A percentile compares a stretch with the other conserved stretches of the same genome.
These are phyloP conservation scores for Tetragonula clypearis DNA, from an alignment of 1,140 invertebrate species.

Conservation along the genomic window DNA sequence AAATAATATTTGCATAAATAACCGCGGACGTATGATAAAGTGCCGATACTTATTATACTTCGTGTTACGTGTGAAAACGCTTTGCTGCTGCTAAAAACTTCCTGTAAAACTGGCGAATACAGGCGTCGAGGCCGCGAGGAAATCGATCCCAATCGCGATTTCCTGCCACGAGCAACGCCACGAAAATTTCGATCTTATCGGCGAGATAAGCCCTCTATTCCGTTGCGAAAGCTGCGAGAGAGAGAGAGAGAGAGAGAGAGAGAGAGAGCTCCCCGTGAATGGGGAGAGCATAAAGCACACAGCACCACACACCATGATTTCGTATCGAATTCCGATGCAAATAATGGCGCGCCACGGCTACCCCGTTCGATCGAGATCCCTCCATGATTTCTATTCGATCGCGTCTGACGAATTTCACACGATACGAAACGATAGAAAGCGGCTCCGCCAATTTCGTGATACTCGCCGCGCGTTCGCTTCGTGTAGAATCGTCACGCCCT, in stretches of 20 bases:
- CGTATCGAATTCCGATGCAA: constrained; percentile 13
- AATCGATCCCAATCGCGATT: constrained; percentile 8
- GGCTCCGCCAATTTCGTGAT: constrained; percentile 19
- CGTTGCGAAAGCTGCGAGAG: background rate
- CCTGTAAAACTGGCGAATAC: background rate
- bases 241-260: too few relatives aligned
- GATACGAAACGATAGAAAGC: constrained; percentile 44
- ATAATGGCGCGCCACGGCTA: background rate
- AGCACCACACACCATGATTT: background rate
- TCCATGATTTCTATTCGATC: constrained; percentile 34
- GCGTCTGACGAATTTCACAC: constrained; percentile 36
- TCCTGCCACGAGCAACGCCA: constrained; percentile 10
- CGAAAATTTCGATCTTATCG: constrained; percentile 28
- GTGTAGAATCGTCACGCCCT: background rate
- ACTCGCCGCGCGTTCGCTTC: background rate
- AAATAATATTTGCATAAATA: background rate
- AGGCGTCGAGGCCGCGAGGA: background rate
- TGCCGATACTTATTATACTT: background rate
- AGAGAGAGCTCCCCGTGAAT: too few relatives aligned
- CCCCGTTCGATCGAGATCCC: background rate
- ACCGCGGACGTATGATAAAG: background rate
- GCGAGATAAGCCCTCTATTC: too few relatives aligned
- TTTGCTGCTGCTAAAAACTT: background rate
- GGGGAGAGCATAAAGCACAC: background rate
- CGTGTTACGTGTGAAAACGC: background rate